These are phyloP conservation scores for Dipodomys merriami DNA, from an alignment of 2,113 vertebrate species.

Conservation along the genomic window DNA sequence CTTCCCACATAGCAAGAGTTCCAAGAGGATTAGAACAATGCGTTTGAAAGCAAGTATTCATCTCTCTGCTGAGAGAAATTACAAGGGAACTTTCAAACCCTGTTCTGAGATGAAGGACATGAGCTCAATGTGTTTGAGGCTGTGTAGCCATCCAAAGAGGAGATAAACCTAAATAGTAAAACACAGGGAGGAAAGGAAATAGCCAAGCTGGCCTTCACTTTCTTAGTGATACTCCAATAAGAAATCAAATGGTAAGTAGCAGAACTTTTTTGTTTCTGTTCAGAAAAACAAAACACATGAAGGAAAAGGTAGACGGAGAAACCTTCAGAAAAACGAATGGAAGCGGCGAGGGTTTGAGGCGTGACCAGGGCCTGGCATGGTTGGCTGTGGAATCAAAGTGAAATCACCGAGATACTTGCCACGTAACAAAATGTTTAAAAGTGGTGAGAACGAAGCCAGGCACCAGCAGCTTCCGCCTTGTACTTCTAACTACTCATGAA, in stretches of 20 bases:
- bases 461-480: too few species aligned
- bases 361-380: neutral
- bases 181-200: fast-evolving
- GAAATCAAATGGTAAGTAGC: neutral
- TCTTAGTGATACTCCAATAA: neutral
- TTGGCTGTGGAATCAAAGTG: fast-evolving
- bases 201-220: fast-evolving
- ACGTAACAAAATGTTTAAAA: fast-evolving
- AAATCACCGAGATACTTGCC: neutral
- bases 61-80: neutral
- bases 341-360: fast-evolving
- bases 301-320: neutral
- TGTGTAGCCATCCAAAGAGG: fast-evolving
- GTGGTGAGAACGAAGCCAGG: neutral
- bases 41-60: neutral
- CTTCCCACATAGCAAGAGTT: neutral
- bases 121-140: fast-evolving
- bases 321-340: fast-evolving
- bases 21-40: neutral
- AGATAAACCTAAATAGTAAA: neutral
- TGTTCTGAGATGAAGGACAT: fast-evolving
- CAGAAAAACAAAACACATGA: neutral
- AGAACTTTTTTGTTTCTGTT: neutral
- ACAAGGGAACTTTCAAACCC: neutral
- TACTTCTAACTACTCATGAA: too few species aligned